Base-by-base conservation (phyloP, 1,140 invertebrate species). In the Drosophila tropicalis region DNA sequence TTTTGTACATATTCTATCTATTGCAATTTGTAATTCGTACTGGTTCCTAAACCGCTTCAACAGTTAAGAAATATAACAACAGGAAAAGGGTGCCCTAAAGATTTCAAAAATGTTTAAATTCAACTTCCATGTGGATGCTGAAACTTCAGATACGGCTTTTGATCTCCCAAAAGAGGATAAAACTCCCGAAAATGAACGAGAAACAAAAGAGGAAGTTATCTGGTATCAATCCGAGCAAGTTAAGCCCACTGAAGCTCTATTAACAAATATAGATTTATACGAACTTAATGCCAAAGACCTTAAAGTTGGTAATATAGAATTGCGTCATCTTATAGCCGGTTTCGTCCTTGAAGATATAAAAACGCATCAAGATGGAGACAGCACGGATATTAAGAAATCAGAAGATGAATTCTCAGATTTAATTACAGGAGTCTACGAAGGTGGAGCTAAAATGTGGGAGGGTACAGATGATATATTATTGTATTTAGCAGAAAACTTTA, bases 401-500 rank as follows among this genome's bases (percentile, higher is more conserved):
- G 95, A 96, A 77, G 92, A 94, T 62, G 93, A 93, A 72, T 94
- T 96, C 77, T 96, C 95, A n/a, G 96, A 96, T 92, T 92, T 96
- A 22, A 85, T 96, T 60, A 92, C 94, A 64, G 95, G 94, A 5
- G 94, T 95, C 83, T 96, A 96, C 92, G 96, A 96, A 94, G 96
- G 97, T 77, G 97, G 97, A 13, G 93, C 97, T 22, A 98, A 97
- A 94, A 94, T 97, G 67, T 98, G 97, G 97, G 97, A 98, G 92
- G 97, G 97, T 79, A 97, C 96, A 15, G 94, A 94, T 90, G 97
- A 98, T 90, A 90, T 98, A 55, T 83, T 95, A 32, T 91, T 94
- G 62, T 97, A 95, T 90, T 81, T 96, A 25, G 71, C 93, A 7
- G 82, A 93, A 62, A 90, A 93, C 54, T 68, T 58, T 19, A 25